Conservation (phyloP, 2,113 vertebrate genomes). For the Haemorhous mexicanus region DNA sequence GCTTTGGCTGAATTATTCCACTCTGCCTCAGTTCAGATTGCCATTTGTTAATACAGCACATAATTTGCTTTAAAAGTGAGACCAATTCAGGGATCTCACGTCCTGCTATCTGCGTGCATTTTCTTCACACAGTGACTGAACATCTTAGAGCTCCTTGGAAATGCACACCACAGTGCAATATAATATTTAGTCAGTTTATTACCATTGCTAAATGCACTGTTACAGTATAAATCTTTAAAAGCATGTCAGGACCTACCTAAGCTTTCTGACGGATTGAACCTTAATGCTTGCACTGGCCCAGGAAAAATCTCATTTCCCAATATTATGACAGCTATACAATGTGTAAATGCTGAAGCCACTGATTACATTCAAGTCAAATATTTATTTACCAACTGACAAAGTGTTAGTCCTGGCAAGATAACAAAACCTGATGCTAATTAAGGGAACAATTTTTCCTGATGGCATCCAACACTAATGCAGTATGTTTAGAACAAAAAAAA, state of each 20-base stretch:
- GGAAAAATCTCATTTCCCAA: conserved; percentile 42
- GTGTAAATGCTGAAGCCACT: conserved; percentile 40
- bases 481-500: background rate
- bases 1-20: background rate
- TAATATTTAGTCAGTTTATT: conserved; percentile 29
- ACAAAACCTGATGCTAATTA: conserved; percentile 33
- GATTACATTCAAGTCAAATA: conserved; percentile 37
- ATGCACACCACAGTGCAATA: background rate
- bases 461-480: background rate
- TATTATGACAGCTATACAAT: conserved; percentile 17
- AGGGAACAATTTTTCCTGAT: background rate
- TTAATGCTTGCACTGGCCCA: conserved; percentile 9
- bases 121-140: background rate
- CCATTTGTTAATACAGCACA: background rate
- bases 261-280: conserved; percentile 24
- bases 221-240: conserved; percentile 41
- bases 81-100: background rate
- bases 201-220: conserved; percentile 20
- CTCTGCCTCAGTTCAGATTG: background rate
- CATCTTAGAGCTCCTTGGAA: background rate
- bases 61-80: conserved; percentile 32
- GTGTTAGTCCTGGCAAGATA: background rate
- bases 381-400: conserved; percentile 51
- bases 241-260: conserved; percentile 10
- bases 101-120: background rate